phyloP scores from a whole-genome alignment of 2,888 invertebrate genomes.

The Balanococcus diminutus region DNA sequence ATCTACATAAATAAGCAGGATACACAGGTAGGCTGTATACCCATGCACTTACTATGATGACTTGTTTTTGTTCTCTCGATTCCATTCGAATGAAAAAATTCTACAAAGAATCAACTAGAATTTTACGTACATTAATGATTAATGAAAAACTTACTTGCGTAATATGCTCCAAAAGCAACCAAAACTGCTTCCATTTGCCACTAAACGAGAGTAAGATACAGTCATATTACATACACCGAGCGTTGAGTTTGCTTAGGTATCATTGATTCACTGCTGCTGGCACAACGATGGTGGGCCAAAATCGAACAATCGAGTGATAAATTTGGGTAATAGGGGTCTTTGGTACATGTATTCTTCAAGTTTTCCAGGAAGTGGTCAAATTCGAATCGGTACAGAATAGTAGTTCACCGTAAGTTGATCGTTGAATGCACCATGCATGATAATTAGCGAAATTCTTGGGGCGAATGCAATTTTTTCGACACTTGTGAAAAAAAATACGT shows the following conservation, averaged over 20 bases:
- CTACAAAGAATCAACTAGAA: neutral
- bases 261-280: neutral
- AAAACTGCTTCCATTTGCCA: constrained; percentile 89
- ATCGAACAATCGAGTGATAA: too few relatives aligned
- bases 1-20: too few relatives aligned
- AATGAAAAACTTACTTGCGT: constrained; percentile 72
- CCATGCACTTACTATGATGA: too few relatives aligned
- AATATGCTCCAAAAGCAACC: constrained; percentile 92
- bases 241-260: neutral
- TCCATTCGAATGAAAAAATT: neutral
- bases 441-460: neutral
- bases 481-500: neutral
- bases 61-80: too few relatives aligned
- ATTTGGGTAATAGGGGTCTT: neutral
- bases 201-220: constrained; percentile 87
- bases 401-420: neutral
- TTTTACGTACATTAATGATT: neutral
- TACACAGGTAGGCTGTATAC: too few relatives aligned
- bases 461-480: neutral
- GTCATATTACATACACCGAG: constrained; percentile 68
- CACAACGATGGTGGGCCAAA: neutral
- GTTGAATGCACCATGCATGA: neutral
- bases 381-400: neutral
- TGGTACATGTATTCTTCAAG: neutral
- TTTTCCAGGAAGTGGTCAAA: neutral